Evolutionary conservation across 2,797 vertebrate genomes (phyloP).

Genomic region (Melanotaenia maccullochi): DNA sequence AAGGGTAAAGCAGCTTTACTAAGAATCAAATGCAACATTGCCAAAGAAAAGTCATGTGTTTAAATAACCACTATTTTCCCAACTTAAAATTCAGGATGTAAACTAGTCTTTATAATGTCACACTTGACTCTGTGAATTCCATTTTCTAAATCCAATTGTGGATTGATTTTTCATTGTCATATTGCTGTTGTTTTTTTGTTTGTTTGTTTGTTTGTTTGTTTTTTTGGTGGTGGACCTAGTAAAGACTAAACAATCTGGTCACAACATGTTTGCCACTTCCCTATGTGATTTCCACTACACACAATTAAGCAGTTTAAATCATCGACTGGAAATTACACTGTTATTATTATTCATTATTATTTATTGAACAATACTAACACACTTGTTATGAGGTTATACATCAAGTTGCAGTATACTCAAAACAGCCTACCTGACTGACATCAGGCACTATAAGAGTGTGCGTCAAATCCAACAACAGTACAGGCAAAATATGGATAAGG

Average conservation of each 20-base stretch:
- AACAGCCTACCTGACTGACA: not conserved
- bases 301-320: not conserved
- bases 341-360: not conserved
- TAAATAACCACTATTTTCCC: not conserved
- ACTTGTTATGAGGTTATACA: not conserved
- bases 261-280: not conserved
- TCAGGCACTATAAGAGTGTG: too few species aligned
- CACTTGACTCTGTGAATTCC: not conserved
- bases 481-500: not conserved
- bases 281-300: not conserved
- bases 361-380: not conserved
- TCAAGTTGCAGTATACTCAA: not conserved
- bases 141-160: too few species aligned
- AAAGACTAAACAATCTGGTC: not conserved
- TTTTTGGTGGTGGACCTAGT: not conserved
- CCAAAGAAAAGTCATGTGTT: not conserved
- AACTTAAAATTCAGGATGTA: not conserved
- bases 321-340: not conserved
- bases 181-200: too few species aligned
- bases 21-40: not conserved
- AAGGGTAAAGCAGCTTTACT: not conserved
- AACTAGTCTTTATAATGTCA: not conserved
- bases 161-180: too few species aligned
- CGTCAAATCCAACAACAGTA: too few species aligned
- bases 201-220: too few species aligned